These are phyloP conservation scores for Andrena chrysosceles DNA, from an alignment of 2,888 invertebrate genomes.

Conservation along the genomic window DNA sequence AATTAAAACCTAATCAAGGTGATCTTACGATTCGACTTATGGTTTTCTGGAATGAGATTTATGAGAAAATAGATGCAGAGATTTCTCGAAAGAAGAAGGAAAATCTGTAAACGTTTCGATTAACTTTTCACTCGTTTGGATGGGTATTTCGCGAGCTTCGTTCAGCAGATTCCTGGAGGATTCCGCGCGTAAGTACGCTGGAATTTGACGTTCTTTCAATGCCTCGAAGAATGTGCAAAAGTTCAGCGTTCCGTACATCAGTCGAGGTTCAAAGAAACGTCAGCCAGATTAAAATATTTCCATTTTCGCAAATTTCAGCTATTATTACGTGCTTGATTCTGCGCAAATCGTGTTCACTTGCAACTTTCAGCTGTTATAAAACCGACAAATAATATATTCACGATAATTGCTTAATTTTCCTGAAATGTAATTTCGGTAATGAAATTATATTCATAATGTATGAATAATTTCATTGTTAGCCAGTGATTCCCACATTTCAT, in stretches of 20 bases:
- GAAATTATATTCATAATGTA: too few species aligned
- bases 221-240: slow-evolving; percentile 31
- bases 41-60: not conserved
- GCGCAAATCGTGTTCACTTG: too few species aligned
- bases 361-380: too few species aligned
- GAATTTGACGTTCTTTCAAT: slow-evolving; percentile 41
- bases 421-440: too few species aligned
- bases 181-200: slow-evolving; percentile 18
- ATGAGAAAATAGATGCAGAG: not conserved
- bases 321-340: too few species aligned
- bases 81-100: not conserved
- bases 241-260: slow-evolving; percentile 10
- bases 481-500: too few species aligned
- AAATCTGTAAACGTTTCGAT: slow-evolving; percentile 17
- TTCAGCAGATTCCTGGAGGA: slow-evolving; percentile 10
- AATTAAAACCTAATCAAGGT: not conserved
- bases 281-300: slow-evolving; percentile 17
- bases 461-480: too few species aligned
- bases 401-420: too few species aligned
- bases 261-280: not conserved
- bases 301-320: not conserved
- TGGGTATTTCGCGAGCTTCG: slow-evolving; percentile 7
- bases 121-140: slow-evolving; percentile 29
- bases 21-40: not conserved
- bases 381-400: too few species aligned